Percentiles rank a stretch among this genome's conserved stretches.
These are phyloP conservation scores for Acleris holmiana DNA, from an alignment of 2,888 invertebrate genomes.

Conservation along the genomic window DNA sequence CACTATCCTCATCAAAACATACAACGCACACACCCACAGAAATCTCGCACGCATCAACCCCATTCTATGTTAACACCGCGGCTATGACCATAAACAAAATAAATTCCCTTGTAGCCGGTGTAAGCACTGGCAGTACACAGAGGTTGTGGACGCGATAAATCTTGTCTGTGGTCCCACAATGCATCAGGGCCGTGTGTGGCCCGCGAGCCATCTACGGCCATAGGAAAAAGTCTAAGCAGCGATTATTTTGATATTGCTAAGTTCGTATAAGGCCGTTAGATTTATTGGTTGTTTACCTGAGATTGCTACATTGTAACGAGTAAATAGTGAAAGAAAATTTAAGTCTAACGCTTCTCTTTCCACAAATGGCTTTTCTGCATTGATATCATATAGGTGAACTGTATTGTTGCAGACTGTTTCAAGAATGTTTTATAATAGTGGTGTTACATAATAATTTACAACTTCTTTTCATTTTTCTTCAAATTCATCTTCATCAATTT, in stretches of 20 bases:
- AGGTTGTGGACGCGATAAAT: slow-evolving; percentile 57
- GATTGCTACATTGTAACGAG: slow-evolving; percentile 4
- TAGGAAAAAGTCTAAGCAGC: slow-evolving; percentile 23
- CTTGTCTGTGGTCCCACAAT: slow-evolving; percentile 55
- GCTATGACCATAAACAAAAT: slow-evolving; percentile 65
- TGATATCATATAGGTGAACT: too few relatives aligned
- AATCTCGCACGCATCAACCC: slow-evolving; percentile 13
- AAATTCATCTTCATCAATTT: too few relatives aligned
- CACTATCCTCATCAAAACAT: background rate
- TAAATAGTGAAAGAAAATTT: too few relatives aligned
- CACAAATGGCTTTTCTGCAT: too few relatives aligned
- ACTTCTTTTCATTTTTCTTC: too few relatives aligned
- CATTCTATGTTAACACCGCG: slow-evolving; percentile 35
- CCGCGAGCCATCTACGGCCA: slow-evolving; percentile 36
- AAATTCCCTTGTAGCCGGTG: slow-evolving; percentile 55
- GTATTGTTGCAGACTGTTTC: too few relatives aligned
- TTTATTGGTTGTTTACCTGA: slow-evolving; percentile 14
- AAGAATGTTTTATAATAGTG: too few relatives aligned
- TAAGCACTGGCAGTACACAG: slow-evolving; percentile 56
- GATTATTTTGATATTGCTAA: slow-evolving; percentile 24
- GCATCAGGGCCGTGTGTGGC: slow-evolving; percentile 62
- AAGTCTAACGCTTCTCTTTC: too few relatives aligned
- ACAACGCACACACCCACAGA: background rate
- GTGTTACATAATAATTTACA: too few relatives aligned
- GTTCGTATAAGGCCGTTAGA: slow-evolving; percentile 11